Base-by-base conservation (phyloP, 2,888 invertebrate genomes). In the Brenthis daphne region DNA sequence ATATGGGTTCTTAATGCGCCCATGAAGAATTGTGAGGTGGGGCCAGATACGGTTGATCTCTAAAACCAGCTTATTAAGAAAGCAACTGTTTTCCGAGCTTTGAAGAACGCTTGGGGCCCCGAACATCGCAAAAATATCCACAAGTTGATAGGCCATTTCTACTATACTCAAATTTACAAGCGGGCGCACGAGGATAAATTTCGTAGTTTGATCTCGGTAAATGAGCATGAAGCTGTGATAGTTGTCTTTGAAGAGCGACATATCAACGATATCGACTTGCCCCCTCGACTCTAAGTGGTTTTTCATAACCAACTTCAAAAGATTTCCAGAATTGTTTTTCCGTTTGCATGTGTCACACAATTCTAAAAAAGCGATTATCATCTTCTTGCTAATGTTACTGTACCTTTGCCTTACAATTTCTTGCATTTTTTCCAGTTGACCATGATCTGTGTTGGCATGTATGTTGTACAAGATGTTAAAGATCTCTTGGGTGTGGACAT, bases 81-180 rank as follows among this genome's bases (percentile, higher is more conserved):
- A 60, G 4, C 4, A 4, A 4, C 29, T 29, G 1, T 50, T 50
- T 4, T 50, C n/a, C 1, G 29, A 24, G 60, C 48, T 50, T n/a
- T 60, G 60, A 1, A 60, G 12, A n/a, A 60, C 48, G n/a, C 29
- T 29, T n/a, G 60, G 60, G 0, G 60, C 60, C 1, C 60, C 60
- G n/a, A 60, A 5, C 1, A 50, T 29, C 4, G 60, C 48, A 50
- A 60, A 60, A 5, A 60, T 50, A 20, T 60, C 60, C 12, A 60
- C n/a, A 6, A 58, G 48, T n/a, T 29, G 12, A n/a, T 60, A 14
- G 5, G 60, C 60, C 11, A 60, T 47, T 13, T 48, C 48, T 11
- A 11, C n/a, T 14, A 50, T 11, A n/a, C 12, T 2, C 11, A 29
- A 3, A n/a, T 11, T 29, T 29, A 13, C 29, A 11, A 60, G 11